A percentile compares a stretch with the other conserved stretches of the same genome.
Evolutionary conservation across 2,113 vertebrate genomes (phyloP).

Genomic region (Python bivittatus): DNA sequence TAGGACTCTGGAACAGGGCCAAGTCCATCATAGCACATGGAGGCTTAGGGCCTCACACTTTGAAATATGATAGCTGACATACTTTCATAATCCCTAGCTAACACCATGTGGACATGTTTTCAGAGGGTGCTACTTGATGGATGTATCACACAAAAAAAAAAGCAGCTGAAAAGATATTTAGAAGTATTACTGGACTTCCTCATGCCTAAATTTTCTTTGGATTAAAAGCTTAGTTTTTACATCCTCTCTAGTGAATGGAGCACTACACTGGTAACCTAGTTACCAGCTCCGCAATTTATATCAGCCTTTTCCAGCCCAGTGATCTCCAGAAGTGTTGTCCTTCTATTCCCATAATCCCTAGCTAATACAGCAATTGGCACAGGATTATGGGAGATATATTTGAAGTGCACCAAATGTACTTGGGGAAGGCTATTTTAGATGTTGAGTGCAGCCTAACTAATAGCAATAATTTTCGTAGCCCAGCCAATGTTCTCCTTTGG

Average conservation of each 20-base stretch:
- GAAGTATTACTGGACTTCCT: background rate
- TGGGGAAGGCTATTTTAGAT: background rate
- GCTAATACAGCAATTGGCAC: background rate
- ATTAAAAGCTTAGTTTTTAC: background rate
- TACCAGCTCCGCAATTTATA: background rate
- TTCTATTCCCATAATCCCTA: background rate
- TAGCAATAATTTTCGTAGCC: background rate
- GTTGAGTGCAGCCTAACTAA: background rate
- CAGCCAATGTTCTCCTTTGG: background rate
- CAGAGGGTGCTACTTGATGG: background rate
- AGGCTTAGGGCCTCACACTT: background rate
- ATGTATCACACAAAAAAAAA: background rate
- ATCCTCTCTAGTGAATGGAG: background rate
- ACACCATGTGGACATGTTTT: background rate
- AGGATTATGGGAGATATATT: background rate
- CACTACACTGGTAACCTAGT: background rate
- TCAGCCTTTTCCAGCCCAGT: background rate
- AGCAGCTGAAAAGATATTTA: background rate
- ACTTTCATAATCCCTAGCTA: background rate
- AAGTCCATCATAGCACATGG: background rate
- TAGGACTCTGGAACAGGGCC: background rate
- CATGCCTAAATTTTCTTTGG: background rate
- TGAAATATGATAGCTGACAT: background rate
- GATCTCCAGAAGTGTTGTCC: background rate
- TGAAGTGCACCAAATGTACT: background rate